Conservation (phyloP, 1,140 invertebrate species). For the Diprion similis region DNA sequence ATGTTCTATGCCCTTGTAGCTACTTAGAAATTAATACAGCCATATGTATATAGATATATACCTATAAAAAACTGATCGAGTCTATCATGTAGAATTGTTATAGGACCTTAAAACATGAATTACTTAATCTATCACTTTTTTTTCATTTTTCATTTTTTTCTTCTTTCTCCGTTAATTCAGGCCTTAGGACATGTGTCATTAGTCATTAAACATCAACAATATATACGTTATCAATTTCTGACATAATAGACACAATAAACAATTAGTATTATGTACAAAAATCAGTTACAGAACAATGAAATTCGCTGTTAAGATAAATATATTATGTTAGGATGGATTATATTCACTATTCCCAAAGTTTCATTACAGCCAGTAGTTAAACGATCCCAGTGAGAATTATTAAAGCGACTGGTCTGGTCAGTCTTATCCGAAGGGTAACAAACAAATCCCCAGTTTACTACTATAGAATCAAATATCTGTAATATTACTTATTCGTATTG, state of each 20-base stretch:
- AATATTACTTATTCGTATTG: too few relatives aligned
- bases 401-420: neutral
- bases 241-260: too few relatives aligned
- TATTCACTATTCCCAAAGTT: neutral
- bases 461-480: too few relatives aligned
- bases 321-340: neutral
- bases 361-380: constrained; percentile 4
- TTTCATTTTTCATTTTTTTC: neutral
- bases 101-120: constrained; percentile 2
- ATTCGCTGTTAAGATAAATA: neutral
- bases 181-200: neutral
- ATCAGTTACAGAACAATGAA: neutral
- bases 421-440: neutral
- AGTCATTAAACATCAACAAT: neutral
- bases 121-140: neutral
- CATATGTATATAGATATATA: neutral
- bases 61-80: neutral
- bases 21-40: neutral
- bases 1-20: neutral
- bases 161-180: neutral
- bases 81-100: neutral
- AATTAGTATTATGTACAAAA: too few relatives aligned
- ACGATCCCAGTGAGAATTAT: constrained; percentile 1
- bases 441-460: too few relatives aligned
- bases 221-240: neutral